Evolutionary conservation across 2,888 invertebrate species (phyloP), one percentile per base, ranked within the genome.

Genomic region (Temnothorax ravouxi): DNA sequence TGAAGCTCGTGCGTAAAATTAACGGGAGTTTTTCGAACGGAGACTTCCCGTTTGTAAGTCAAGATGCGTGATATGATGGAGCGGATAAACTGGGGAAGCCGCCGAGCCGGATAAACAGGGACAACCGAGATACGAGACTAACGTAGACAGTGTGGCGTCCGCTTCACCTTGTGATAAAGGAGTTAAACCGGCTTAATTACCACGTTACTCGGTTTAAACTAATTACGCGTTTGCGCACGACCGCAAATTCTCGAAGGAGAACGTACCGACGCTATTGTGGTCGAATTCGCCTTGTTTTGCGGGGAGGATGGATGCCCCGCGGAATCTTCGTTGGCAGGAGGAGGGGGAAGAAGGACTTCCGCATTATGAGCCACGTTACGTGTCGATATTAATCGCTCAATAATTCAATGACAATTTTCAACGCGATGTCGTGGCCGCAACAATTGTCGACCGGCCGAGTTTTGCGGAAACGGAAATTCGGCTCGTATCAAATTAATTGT

Each of bases 121-220:
- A 76, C 25, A 64, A 76, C 76, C 64, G 52, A 76, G 76, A 64
- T 62, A 64, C 76, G 38, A 52, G 62, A 62, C 38, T 44, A 82
- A 50, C 54, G 11, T 56, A 79, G 56, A 59, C 69, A 67, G 56
- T 54, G 56, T 54, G 56, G 29, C 56, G 62, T 76, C 25, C 38
- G 59, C 83, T 85, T 69, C 83, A 79, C 67, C 85, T 87, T 86
- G 74, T 74, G 88, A 88, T 88, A 87, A 88, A 88, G 88, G 85
- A 88, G 86, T 80, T 87, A 84, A 88, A 87, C 84, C 82, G 50
- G 86, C 88, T 88, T 88, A 88, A 88, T 88, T 88, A 88, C 86
- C 64, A 79, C 84, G 85, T 87, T 88, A 87, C 87, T 87, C 82
- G 88, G 87, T 87, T 88, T 88, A 86, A 88, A 88, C 86, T 88